These are phyloP conservation scores for Archocentrus centrarchus DNA, from an alignment of 2,113 vertebrate species.

Conservation along the genomic window DNA sequence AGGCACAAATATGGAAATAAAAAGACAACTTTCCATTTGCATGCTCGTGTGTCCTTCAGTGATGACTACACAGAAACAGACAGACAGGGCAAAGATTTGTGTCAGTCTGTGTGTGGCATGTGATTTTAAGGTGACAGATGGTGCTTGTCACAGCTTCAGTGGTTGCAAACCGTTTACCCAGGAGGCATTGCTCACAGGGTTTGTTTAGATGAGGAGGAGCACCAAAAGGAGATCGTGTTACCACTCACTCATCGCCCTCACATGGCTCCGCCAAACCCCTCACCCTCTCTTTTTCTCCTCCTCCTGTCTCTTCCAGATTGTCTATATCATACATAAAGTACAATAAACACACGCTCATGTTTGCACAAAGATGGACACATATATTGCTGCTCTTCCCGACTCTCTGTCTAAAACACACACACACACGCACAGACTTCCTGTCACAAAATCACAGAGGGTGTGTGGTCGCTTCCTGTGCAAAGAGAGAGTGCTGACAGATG, in stretches of 20 bases:
- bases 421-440: conserved; percentile 4
- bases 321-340: conserved; percentile 52
- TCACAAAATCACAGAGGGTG: conserved; percentile 37
- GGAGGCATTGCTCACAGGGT: conserved; percentile 77
- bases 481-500: conserved; percentile 70
- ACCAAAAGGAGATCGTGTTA: conserved; percentile 81
- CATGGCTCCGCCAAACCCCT: conserved; percentile 13
- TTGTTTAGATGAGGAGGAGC: conserved; percentile 81
- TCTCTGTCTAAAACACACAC: background rate
- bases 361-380: conserved; percentile 47
- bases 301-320: conserved; percentile 43
- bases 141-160: conserved; percentile 72
- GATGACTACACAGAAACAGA: conserved; percentile 22
- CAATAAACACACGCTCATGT: conserved; percentile 57
- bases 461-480: conserved; percentile 59
- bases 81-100: conserved; percentile 29
- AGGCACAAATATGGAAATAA: background rate
- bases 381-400: conserved; percentile 32
- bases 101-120: conserved; percentile 69
- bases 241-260: conserved; percentile 65
- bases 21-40: background rate
- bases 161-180: conserved; percentile 79
- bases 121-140: conserved; percentile 76
- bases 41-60: background rate
- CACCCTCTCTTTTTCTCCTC: background rate